phyloP scores from a whole-genome alignment of 2,888 invertebrate genomes.

The Caenorhabditis afra region DNA sequence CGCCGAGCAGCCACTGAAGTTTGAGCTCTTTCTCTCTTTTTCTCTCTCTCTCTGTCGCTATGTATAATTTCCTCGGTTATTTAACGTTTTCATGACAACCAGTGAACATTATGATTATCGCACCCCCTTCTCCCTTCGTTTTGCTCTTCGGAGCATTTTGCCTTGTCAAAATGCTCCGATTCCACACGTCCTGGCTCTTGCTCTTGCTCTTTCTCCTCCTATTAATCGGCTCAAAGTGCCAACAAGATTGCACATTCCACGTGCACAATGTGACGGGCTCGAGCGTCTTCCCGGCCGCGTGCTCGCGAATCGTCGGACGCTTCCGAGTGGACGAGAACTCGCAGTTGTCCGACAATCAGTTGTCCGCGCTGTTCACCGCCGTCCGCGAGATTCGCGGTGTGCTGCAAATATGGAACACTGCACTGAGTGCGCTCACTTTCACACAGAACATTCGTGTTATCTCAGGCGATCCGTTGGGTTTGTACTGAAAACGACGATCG shows the following conservation, averaged over 20 bases:
- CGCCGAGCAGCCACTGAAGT: background rate
- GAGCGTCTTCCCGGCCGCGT: slow-evolving; percentile 16
- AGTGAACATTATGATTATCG: background rate
- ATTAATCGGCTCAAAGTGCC: background rate
- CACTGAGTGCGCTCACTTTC: slow-evolving; percentile 6
- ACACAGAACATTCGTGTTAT: slow-evolving; percentile 7
- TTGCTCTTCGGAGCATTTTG: background rate
- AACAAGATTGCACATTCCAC: slow-evolving; percentile 15
- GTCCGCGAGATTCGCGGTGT: slow-evolving; percentile 17
- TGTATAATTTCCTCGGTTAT: too few relatives aligned
- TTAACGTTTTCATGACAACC: background rate
- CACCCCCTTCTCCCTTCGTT: background rate
- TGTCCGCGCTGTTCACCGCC: slow-evolving; percentile 9
- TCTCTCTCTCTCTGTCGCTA: too few relatives aligned
- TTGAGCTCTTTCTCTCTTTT: background rate
- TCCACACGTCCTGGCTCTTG: too few relatives aligned
- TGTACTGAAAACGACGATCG: too few relatives aligned
- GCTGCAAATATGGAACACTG: slow-evolving; percentile 31
- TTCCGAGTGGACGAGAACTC: slow-evolving; percentile 26
- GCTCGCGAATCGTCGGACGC: slow-evolving; percentile 20
- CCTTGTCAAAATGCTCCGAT: background rate
- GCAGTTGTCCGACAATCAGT: background rate
- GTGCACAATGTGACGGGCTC: slow-evolving; percentile 13
- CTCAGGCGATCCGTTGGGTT: slow-evolving; percentile 29
- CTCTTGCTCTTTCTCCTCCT: background rate